Evolutionary conservation across 2,888 invertebrate genomes (phyloP), one percentile per base, ranked within the genome.

Genomic region (Cataglyphis cursor): DNA sequence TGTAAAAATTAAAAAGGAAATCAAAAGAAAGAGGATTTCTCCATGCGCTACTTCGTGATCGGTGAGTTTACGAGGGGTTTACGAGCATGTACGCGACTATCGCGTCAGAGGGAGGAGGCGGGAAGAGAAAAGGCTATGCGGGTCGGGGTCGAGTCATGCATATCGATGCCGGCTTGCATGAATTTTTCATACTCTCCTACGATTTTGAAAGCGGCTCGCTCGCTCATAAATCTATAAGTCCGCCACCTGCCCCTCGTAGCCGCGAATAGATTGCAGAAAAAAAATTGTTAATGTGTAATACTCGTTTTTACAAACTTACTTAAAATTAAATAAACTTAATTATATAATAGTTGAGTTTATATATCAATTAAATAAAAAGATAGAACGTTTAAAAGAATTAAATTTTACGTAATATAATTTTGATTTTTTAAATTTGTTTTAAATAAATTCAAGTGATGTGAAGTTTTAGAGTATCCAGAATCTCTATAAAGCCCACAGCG

Each of bases 101-200:
- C 74, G 82, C 68, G 84, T 70, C 48, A 85, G 80, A 84, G 65
- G 74, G 70, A 64, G 82, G 83, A 76, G 76, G 65, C 84, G 83
- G 74, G 87, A 64, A 78, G 73, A 75, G 86, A 83, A 61, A 83
- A 85, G 87, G 88, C 89, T 90, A 93, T 93, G 92, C 92, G 92
- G 93, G 93, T 93, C 93, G 93, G 92, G 91, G 93, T 92, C 93
- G 92, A 88, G 91, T 90, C 92, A 89, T 89, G 92, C 92, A 93
- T 93, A 93, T 93, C 93, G 93, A 93, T 92, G 90, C 74, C 88
- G 85, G 76, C 86, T 87, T 84, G 88, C 89, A 93, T 92, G 91
- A 92, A 92, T 92, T 92, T 93, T 93, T 92, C 92, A 92, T 92
- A 90, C 86, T 86, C 85, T 85, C 84, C 86, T 88, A 88, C 87